Base-by-base conservation (phyloP, 35 echinoderm and acorn worm species). In the Apostichopus parvimensis region DNA sequence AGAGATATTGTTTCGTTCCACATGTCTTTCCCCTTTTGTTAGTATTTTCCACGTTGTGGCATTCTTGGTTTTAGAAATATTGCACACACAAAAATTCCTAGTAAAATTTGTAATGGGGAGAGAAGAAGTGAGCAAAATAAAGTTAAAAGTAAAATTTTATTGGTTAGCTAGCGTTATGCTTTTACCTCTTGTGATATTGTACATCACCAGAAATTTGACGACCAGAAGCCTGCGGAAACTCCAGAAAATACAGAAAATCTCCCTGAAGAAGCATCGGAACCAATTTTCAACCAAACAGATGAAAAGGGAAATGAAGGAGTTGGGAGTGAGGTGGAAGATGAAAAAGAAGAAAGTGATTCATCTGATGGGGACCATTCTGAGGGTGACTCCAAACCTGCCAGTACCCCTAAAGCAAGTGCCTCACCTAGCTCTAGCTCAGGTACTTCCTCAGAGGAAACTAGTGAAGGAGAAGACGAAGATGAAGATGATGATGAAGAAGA, bases 361-460 rank as follows among this genome's bases (percentile, higher is more conserved):
- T 84, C 81, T 8, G 81, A 84, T 84, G 56, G 17, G 7, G 81
- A 58, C 53, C 13, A 84, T 59, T 84, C 81, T 84, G 81, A 84
- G 18, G 81, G 20, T 5, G 81, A 56, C 57, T 84, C 81, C 20
- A 84, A 84, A 25, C 81, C 81, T 58, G 81, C 81, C 8, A 84
- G 81, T 84, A 84, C 81, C 56, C 81, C 81, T 8, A 84, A 84
- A 59, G 81, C 81, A 57, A 84, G 81, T 58, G 81, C 81, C 81
- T 84, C 81, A 11, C 54, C 55, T 59, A 84, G 81, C 52, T 84
- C 81, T 0, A 58, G 56, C 57, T 56, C 55, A 1, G 81, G 23
- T 6, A 58, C 54, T 6, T 58, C 81, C 17, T 84, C 81, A 17
- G 81, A 58, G 13, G 81, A 84, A 59, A 84, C 54, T 24, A 84